A percentile compares a stretch with the other conserved stretches of the same genome.
Conservation (phyloP, 2,797 vertebrate species). For the Sebastes iracundus region DNA sequence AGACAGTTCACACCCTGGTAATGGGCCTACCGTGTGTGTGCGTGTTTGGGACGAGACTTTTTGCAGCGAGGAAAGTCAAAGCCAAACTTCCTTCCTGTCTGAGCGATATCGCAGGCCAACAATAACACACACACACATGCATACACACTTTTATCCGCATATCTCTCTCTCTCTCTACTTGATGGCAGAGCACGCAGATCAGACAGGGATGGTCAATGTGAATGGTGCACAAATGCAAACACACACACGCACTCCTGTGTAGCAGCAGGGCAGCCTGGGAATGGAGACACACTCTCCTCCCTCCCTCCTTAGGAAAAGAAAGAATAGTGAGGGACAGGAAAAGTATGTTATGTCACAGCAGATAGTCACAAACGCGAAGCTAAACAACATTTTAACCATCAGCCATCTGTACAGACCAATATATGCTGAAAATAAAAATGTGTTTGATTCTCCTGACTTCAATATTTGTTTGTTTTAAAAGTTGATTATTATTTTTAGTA, state of each 20-base stretch:
- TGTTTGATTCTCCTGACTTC: neutral
- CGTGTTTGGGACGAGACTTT: conserved; percentile 33
- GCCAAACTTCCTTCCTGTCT: conserved; percentile 75
- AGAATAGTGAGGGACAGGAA: neutral
- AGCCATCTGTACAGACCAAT: neutral
- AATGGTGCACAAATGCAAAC: conserved; percentile 11
- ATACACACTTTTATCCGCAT: conserved; percentile 9
- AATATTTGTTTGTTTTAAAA: neutral
- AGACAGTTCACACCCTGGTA: conserved; percentile 50
- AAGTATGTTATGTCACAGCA: neutral
- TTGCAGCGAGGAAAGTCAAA: conserved; percentile 55
- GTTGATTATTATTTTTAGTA: neutral
- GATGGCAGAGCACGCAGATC: conserved; percentile 26
- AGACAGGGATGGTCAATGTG: conserved; percentile 13
- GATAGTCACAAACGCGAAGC: neutral
- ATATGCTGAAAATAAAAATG: neutral
- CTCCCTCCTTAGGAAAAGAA: neutral
- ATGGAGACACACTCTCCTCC: conserved; percentile 1
- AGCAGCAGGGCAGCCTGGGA: conserved; percentile 21
- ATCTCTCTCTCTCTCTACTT: conserved; percentile 5
- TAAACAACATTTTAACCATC: neutral
- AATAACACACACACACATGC: conserved; percentile 48
- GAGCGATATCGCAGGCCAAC: conserved; percentile 61
- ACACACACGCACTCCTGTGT: neutral
- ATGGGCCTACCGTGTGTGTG: conserved; percentile 3